Percentiles rank a stretch among this genome's conserved stretches.
phyloP scores from a whole-genome alignment of 2,113 vertebrate species.

The Microtus pennsylvanicus region DNA sequence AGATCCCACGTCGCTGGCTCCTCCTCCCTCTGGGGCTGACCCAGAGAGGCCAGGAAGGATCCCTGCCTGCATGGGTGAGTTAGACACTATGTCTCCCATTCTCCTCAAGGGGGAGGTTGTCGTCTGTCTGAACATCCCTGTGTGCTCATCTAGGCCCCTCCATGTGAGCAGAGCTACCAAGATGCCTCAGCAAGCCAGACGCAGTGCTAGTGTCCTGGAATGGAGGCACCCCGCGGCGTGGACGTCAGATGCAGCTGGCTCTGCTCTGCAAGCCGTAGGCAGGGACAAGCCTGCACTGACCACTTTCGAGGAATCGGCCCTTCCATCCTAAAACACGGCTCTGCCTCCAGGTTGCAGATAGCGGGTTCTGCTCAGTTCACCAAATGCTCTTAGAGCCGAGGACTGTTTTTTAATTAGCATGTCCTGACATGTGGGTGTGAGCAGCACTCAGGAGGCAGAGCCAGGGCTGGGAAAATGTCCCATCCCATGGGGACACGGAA shows the following conservation, averaged over 20 bases:
- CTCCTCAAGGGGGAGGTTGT: background rate
- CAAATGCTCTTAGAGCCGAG: background rate
- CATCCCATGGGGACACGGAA: background rate
- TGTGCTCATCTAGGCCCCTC: background rate
- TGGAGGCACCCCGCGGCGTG: accelerated
- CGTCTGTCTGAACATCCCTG: accelerated
- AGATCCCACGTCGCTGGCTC: background rate
- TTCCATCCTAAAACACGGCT: background rate
- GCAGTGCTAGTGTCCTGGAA: background rate
- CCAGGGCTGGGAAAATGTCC: background rate
- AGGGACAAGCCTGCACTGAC: background rate
- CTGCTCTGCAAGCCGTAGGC: background rate
- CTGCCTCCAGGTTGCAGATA: background rate
- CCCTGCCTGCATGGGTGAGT: background rate
- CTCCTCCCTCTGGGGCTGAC: background rate
- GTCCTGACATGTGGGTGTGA: background rate
- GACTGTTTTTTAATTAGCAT: background rate
- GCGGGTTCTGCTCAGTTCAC: background rate
- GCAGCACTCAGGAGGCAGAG: background rate
- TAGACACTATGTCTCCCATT: background rate
- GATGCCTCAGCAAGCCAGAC: accelerated
- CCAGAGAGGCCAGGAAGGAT: accelerated
- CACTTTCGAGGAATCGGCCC: background rate
- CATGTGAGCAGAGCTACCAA: background rate
- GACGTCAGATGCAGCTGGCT: background rate